phyloP scores from a whole-genome alignment of 2,888 invertebrate genomes.

The Cremastinae sp. region DNA sequence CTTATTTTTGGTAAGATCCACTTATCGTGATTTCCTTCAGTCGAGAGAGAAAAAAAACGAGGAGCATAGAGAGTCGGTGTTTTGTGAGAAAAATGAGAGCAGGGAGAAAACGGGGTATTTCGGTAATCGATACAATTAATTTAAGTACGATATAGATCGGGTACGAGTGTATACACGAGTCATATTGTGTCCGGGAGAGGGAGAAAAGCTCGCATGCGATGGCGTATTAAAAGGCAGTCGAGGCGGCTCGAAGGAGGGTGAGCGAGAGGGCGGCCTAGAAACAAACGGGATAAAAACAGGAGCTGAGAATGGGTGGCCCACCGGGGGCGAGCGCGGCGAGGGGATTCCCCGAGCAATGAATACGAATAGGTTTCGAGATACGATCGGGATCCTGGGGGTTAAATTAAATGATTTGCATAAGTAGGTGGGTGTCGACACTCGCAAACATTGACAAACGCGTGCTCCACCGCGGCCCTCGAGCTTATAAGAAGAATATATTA shows the following conservation, averaged over 20 bases:
- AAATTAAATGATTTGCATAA: constrained; percentile 81
- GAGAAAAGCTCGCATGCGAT: constrained; percentile 27
- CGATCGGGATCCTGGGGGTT: constrained; percentile 78
- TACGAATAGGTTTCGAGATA: constrained; percentile 80
- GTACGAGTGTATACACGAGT: constrained; percentile 20
- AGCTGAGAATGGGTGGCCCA: constrained; percentile 27
- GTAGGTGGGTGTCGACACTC: constrained; percentile 81
- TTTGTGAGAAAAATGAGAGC: too few species aligned
- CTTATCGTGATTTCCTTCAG: too few species aligned
- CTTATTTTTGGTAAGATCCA: too few species aligned
- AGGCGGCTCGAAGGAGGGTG: not conserved
- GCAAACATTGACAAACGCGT: constrained; percentile 80
- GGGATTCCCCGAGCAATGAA: constrained; percentile 76
- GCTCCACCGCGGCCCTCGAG: constrained; percentile 66
- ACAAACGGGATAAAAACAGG: constrained; percentile 56
- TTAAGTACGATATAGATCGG: not conserved
- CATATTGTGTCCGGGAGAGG: constrained; percentile 15
- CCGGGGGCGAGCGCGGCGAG: constrained; percentile 20
- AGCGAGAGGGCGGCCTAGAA: constrained; percentile 6
- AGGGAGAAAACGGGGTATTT: too few species aligned
- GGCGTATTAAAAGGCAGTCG: constrained; percentile 34
- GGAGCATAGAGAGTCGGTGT: too few species aligned
- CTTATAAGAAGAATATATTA: constrained; percentile 79
- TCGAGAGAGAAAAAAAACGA: too few species aligned
- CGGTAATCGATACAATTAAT: not conserved